phyloP scores from a whole-genome alignment of 2,888 invertebrate species.

The Hyposoter didymator region DNA sequence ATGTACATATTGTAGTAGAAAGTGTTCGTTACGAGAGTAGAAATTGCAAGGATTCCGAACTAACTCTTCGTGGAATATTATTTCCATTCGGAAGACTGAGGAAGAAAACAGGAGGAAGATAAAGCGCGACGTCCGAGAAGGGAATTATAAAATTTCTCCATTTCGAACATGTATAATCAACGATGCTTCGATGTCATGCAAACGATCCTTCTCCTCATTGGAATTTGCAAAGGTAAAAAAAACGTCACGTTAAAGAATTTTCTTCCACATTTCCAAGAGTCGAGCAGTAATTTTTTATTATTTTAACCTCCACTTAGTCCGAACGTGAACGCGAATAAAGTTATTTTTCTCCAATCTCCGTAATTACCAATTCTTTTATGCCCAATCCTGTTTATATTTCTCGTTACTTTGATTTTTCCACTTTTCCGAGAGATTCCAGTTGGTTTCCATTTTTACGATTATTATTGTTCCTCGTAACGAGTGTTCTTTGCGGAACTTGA shows the following conservation, averaged over 20 bases:
- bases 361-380: background rate
- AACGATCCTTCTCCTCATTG: slow-evolving; percentile 61
- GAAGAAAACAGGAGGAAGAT: background rate
- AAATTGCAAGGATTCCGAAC: slow-evolving; percentile 32
- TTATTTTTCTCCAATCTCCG: slow-evolving; percentile 1
- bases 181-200: slow-evolving; percentile 56
- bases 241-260: background rate
- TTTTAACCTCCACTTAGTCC: background rate
- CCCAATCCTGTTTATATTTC: slow-evolving; percentile 39
- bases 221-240: slow-evolving; percentile 60
- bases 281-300: slow-evolving; percentile 12
- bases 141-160: slow-evolving; percentile 49
- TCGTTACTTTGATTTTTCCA: slow-evolving; percentile 47
- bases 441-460: slow-evolving; percentile 38
- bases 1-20: slow-evolving; percentile 7
- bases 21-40: slow-evolving; percentile 27
- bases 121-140: slow-evolving; percentile 17
- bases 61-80: slow-evolving; percentile 27
- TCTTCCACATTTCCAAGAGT: background rate
- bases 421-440: slow-evolving; percentile 28
- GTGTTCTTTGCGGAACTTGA: slow-evolving; percentile 22
- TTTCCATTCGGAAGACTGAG: slow-evolving; percentile 11
- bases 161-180: slow-evolving; percentile 63
- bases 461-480: slow-evolving; percentile 20
- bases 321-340: slow-evolving; percentile 21